Percentiles rank a stretch among this genome's conserved stretches.
phyloP scores from a whole-genome alignment of 2,797 vertebrate genomes.

The Lerista edwardsae region DNA sequence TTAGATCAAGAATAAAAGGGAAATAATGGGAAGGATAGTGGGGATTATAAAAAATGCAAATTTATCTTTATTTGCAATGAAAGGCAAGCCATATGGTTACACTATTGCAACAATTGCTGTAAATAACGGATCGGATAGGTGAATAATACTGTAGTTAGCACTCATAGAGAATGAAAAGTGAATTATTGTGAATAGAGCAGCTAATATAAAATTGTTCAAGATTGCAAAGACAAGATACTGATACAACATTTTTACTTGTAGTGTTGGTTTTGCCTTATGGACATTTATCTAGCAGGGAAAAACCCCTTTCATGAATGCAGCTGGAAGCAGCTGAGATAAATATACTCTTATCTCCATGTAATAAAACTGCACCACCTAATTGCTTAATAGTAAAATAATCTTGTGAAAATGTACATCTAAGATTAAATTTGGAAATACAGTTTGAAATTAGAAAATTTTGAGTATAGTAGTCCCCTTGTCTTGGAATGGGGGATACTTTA shows the following conservation, averaged over 20 bases:
- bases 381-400: not conserved
- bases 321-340: not conserved
- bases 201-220: not conserved
- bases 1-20: conserved; percentile 67
- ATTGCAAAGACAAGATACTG: not conserved
- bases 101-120: not conserved
- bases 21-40: conserved; percentile 61
- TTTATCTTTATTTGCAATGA: conserved; percentile 26
- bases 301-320: not conserved
- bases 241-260: not conserved
- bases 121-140: not conserved
- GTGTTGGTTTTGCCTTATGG: not conserved
- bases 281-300: not conserved
- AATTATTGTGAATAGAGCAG: not conserved
- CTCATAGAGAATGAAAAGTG: not conserved
- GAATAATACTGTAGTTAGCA: not conserved
- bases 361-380: not conserved
- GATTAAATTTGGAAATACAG: not conserved
- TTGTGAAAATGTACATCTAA: not conserved
- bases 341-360: not conserved
- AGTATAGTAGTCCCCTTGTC: not conserved
- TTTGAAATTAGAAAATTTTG: conserved; percentile 6
- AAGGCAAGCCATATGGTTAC: conserved; percentile 7
- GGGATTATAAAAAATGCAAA: conserved; percentile 46
- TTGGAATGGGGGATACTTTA: too few species aligned